Base-by-base conservation (phyloP, 2,797 vertebrate genomes). In the Xyrichtys novacula region DNA sequence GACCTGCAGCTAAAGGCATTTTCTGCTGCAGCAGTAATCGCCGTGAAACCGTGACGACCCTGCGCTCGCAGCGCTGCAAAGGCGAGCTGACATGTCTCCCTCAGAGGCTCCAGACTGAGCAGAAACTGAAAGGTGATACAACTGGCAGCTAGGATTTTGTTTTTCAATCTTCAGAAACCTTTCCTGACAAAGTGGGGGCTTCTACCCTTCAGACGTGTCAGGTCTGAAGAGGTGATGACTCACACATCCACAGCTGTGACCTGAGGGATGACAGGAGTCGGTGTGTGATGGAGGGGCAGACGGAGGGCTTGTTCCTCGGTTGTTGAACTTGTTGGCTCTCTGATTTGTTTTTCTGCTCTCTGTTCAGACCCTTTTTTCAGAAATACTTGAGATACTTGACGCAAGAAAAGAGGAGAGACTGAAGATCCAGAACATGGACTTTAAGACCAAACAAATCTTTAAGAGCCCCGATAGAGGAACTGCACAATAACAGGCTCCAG, bases 1-100 rank as follows among this genome's bases (percentile, higher is more conserved):
- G 6, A 38, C 26, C 7, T 61, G 63, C 57, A 71, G 67, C 40
- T 38, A 22, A 63, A 58, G 49, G 26, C 34, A 17, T 80, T 74
- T 76, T 76, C 36, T 71, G 66, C 81, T 71, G 80, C 66, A 59
- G 74, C 49, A 26, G 61, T 54, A 19, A 69, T 66, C 65, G 12
- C 25, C 0, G 48, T 42, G 74, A 76, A 44, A 65, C 75, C 75
- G 59, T 73, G 79, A 47, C 65, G 74, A 78, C 78, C 10, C 40
- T 15, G 1, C 14, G 15, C 40, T 4, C 42, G 19, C 6, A 6
- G 38, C 16, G 9, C 57, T 32, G 71, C 64, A 66, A 34, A 66
- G 58, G 43, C 67, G 9, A 36, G 55, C 53, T 15, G 59, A 22
- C 40, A 1, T 7, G 36, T 31, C 53, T 50, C 38, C n/a, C n/a